Conservation (phyloP, 2,113 vertebrate species). For the Engystomops pustulosus region DNA sequence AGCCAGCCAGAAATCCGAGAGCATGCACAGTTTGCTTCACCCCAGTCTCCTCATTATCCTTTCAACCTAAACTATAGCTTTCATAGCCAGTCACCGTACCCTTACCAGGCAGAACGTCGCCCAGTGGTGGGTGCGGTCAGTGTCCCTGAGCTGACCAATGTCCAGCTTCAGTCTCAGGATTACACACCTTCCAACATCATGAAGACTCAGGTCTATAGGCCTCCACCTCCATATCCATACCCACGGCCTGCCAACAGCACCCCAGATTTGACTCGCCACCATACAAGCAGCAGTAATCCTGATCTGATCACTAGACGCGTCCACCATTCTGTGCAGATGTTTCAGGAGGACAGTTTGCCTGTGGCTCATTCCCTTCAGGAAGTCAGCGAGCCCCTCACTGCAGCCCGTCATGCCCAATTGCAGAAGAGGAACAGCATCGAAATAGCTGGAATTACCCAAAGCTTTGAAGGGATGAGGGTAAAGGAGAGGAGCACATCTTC, state of each 20-base stretch:
- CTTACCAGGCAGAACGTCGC: constrained; percentile 84
- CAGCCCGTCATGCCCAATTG: constrained; percentile 75
- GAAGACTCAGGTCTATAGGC: constrained; percentile 92
- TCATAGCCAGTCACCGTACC: constrained; percentile 88
- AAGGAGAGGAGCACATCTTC: constrained; percentile 87
- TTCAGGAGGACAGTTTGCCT: constrained; percentile 95
- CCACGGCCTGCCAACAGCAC: constrained; percentile 96
- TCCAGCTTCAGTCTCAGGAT: constrained; percentile 92
- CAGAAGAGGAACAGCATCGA: constrained; percentile 95
- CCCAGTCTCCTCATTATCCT: constrained; percentile 76
- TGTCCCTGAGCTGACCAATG: constrained; percentile 94
- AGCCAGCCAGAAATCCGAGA: constrained; percentile 97
- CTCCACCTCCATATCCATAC: constrained; percentile 89
- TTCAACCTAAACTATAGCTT: constrained; percentile 93
- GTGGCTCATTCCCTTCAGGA: constrained; percentile 97
- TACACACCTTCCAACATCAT: constrained; percentile 94
- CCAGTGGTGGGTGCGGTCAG: constrained; percentile 93
- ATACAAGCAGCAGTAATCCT: constrained; percentile 95
- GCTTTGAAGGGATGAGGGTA: constrained; percentile 86
- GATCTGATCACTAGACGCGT: constrained; percentile 92
- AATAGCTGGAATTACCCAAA: constrained; percentile 84
- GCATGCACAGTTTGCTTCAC: constrained; percentile 75
- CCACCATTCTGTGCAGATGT: constrained; percentile 97
- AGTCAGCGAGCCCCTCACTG: constrained; percentile 89
- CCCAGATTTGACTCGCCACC: constrained; percentile 92